Percentiles rank a stretch among this genome's conserved stretches.
Evolutionary conservation across 2,888 invertebrate genomes (phyloP).

Genomic region (Drosophila phalerata): DNA sequence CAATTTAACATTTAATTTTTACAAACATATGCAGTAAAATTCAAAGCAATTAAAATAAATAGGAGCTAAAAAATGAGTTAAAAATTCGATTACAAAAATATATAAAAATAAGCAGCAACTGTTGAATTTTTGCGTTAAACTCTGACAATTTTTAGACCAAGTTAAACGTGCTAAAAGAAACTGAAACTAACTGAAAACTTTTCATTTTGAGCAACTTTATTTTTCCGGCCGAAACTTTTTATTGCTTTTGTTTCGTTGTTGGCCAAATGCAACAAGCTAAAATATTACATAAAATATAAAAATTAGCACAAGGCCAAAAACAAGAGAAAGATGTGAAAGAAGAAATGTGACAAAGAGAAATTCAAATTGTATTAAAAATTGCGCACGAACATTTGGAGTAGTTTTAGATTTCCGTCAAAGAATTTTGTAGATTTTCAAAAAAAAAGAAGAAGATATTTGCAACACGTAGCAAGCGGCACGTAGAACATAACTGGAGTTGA

Average conservation of each 20-base stretch:
- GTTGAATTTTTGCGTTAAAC: constrained; percentile 2
- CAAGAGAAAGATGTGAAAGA: background rate
- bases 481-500: constrained; percentile 9
- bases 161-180: constrained; percentile 36
- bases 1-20: too few species aligned
- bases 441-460: constrained; percentile 59
- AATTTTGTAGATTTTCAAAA: constrained; percentile 60
- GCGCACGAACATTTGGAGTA: constrained; percentile 31
- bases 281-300: constrained; percentile 29
- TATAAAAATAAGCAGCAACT: constrained; percentile 1
- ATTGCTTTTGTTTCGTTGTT: background rate
- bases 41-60: too few species aligned
- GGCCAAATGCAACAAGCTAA: constrained; percentile 31
- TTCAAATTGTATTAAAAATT: constrained; percentile 15
- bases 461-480: constrained; percentile 58
- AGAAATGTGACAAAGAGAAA: constrained; percentile 3
- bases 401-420: constrained; percentile 46
- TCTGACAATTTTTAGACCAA: constrained; percentile 1
- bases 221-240: constrained; percentile 17
- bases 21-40: too few species aligned
- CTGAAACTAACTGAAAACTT: constrained; percentile 27
- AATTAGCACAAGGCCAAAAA: constrained; percentile 31
- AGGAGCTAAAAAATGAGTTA: background rate
- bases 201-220: constrained; percentile 10
- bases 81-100: constrained; percentile 48